Base-by-base conservation (phyloP, 2,888 invertebrate species). In the Graphium colonna region DNA sequence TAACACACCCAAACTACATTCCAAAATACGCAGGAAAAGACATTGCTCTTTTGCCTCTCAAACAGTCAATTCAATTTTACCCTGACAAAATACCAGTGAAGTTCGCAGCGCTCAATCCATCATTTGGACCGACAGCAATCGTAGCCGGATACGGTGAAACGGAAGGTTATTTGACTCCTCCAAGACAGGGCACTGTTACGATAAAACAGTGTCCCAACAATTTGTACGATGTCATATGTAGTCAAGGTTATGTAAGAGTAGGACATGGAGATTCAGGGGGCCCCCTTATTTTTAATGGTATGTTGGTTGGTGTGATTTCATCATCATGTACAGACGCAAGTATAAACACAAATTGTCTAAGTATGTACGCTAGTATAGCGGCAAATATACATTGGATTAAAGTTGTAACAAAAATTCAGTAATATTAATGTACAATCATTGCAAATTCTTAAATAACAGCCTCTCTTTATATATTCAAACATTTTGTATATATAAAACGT, bases 131-230 rank as follows among this genome's bases (percentile, higher is more conserved):
- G 18, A 18, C 17, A 18, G 33, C n/a, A n/a, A 33, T 36, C 1
- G 33, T 36, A 8, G 45, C 45, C 8, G 45, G 45, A 18, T 45
- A 45, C 9, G 45, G 45, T 36, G 0, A 45, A 9, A 36, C 33
- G 18, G 45, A 45, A 36, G 4, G n/a, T 36, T 2, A 45, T 45
- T 1, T 36, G 3, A 17, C 16, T 1, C 16, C 33, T 8, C 45
- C 45, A 12, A 44, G 45, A 33, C 33, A 45, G 36, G 33, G 36
- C 1, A 5, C n/a, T 10, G 17, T 45, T 1, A 7, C 18, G 10
- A 36, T 45, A 10, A 7, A 17, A 16, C 9, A 33, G n/a, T 45
- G 33, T 17, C 17, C 17, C 1, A 1, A 3, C 17, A 1, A 4
- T 13, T 8, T 0, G 10, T 1, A 0, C 9, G n/a, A 17, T 3